Base-by-base conservation (phyloP, 2,888 invertebrate species). In the Rotaria sp. region DNA sequence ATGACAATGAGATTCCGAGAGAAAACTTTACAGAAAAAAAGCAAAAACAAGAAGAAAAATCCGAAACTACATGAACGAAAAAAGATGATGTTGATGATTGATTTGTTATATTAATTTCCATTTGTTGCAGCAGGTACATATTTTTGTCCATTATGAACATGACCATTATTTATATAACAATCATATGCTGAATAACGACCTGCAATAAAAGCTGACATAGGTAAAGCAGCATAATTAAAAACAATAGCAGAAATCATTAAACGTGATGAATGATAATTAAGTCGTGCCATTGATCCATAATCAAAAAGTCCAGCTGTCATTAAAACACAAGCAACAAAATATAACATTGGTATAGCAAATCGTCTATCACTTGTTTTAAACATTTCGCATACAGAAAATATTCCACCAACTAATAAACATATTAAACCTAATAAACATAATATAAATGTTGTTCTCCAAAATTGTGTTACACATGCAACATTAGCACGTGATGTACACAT, bases 251-350 rank as follows among this genome's bases (percentile, higher is more conserved):
- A 45, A 45, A 80, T 7, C 80, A 80, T 80, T 13, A 13, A 35
- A 24, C 80, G 80, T 45, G 80, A 80, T 45, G 80, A 80, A 80
- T 80, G 45, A 45, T 8, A 45, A 80, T 80, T 80, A 13, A 80
- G 13, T 45, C n/a, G 41, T 41, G 26, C 0, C 8, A 2, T 45
- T 26, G 26, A 26, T 11, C 41, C 80, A 45, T 80, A 80, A 80
- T 80, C 80, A 45, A 80, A 41, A 26, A 80, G 45, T 26, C 80
- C 80, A 45, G 80, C 45, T 45, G 45, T 80, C 45, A 80, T 80
- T 24, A 80, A 26, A 45, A 80, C 45, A 45, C 41, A 41, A n/a
- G 80, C 80, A 45, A 80, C 26, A 26, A 80, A 45, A n/a, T 45
- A n/a, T 13, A 80, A 80, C 15, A 80, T 45, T n/a, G 80, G 80